Evolutionary conservation across 2,888 invertebrate genomes (phyloP).

Genomic region (Noctua comes): DNA sequence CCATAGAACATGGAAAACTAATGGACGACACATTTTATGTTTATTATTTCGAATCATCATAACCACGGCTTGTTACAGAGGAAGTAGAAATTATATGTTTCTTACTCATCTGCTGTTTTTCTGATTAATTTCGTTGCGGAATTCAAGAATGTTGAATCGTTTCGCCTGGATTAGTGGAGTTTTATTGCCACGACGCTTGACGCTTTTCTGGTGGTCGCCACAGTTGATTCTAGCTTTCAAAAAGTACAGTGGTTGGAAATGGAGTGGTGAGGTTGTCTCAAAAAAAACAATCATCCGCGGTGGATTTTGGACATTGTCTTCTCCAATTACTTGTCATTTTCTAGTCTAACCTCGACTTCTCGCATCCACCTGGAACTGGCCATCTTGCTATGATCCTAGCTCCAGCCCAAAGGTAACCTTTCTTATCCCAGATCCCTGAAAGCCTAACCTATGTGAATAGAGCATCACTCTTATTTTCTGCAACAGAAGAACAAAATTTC

Average conservation of each 20-base stretch:
- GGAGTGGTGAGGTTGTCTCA: too few species aligned
- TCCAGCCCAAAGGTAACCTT: neutral
- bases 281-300: neutral
- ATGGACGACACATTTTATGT: neutral
- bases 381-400: neutral
- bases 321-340: neutral
- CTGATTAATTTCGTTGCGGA: neutral
- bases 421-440: neutral
- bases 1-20: constrained; percentile 36
- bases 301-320: neutral
- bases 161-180: neutral
- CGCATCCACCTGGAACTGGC: too few species aligned
- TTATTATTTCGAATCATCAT: neutral
- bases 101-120: neutral
- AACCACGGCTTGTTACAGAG: neutral
- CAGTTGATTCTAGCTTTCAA: neutral
- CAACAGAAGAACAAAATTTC: neutral
- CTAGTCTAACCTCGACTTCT: neutral
- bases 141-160: neutral
- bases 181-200: neutral
- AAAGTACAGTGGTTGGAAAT: neutral
- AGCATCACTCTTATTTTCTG: constrained; percentile 2
- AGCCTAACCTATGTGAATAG: neutral
- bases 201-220: too few species aligned
- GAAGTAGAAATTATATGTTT: neutral